These are phyloP conservation scores for Dynastes hyllus DNA, from an alignment of 2,888 invertebrate species.

Conservation along the genomic window DNA sequence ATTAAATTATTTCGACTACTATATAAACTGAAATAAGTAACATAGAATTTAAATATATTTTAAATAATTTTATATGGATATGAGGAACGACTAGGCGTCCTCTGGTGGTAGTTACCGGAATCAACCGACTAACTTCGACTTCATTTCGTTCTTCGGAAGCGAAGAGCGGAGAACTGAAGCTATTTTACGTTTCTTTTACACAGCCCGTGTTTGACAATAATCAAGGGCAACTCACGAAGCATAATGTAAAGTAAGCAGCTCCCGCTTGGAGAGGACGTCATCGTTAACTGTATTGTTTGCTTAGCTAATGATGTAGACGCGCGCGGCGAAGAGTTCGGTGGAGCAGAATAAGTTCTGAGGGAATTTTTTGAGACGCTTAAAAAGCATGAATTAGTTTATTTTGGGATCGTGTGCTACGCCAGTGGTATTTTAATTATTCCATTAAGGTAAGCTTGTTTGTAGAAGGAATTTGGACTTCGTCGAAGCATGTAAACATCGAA, in stretches of 20 bases:
- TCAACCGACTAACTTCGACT: too few relatives aligned
- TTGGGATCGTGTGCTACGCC: too few relatives aligned
- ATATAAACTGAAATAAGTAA: too few relatives aligned
- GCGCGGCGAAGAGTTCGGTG: neutral
- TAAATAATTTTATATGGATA: neutral
- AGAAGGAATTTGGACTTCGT: too few relatives aligned
- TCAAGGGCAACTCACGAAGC: neutral
- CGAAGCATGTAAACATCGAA: too few relatives aligned
- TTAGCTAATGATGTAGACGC: conserved; percentile 3
- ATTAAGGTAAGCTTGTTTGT: too few relatives aligned
- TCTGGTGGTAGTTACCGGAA: neutral
- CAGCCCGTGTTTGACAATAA: neutral
- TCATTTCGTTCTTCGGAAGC: neutral
- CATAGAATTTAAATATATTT: too few relatives aligned
- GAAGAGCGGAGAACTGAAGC: neutral
- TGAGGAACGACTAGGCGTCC: neutral
- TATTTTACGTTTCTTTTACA: neutral
- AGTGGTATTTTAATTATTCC: too few relatives aligned
- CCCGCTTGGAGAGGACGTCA: neutral
- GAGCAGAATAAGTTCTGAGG: neutral
- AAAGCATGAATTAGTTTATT: too few relatives aligned
- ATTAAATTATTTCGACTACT: too few relatives aligned
- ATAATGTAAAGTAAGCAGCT: conserved; percentile 6
- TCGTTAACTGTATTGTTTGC: conserved; percentile 19
- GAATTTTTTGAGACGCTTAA: too few relatives aligned